Percentiles rank a stretch among this genome's conserved stretches.
Conservation (phyloP, 1,140 invertebrate genomes). For the Heliconius melpomene region DNA sequence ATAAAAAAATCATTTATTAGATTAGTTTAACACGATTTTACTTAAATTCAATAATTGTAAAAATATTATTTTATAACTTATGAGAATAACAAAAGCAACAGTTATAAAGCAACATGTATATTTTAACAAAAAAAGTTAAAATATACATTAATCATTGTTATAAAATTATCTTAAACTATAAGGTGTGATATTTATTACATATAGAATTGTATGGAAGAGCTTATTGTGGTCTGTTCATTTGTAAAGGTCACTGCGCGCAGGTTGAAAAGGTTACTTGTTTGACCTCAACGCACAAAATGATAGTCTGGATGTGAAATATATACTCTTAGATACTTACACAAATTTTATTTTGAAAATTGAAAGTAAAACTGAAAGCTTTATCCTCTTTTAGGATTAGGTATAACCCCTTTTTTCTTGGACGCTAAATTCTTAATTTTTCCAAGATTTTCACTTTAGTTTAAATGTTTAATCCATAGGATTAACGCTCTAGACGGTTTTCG, state of each 20-base stretch:
- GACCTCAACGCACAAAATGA: constrained; percentile 29
- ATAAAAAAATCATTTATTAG: too few relatives aligned
- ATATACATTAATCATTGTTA: neutral
- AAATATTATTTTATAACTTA: neutral
- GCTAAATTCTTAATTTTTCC: neutral
- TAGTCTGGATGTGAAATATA: constrained; percentile 21
- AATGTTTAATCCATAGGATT: neutral
- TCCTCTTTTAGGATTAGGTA: neutral
- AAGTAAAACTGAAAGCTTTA: neutral
- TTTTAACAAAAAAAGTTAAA: too few relatives aligned
- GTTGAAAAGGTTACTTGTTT: constrained; percentile 37
- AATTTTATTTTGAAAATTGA: neutral
- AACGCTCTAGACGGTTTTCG: neutral
- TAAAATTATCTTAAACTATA: constrained; percentile 1
- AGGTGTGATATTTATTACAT: neutral
- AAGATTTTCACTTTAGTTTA: neutral
- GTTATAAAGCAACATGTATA: too few relatives aligned
- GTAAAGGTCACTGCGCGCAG: constrained; percentile 34
- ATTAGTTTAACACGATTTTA: too few relatives aligned
- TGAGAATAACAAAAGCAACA: neutral
- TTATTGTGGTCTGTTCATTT: constrained; percentile 19
- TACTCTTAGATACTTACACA: neutral
- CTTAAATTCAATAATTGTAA: too few relatives aligned
- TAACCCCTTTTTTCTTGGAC: neutral
- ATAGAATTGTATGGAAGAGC: neutral